These are phyloP conservation scores for Atta texana DNA, from an alignment of 1,140 invertebrate genomes.

Conservation along the genomic window DNA sequence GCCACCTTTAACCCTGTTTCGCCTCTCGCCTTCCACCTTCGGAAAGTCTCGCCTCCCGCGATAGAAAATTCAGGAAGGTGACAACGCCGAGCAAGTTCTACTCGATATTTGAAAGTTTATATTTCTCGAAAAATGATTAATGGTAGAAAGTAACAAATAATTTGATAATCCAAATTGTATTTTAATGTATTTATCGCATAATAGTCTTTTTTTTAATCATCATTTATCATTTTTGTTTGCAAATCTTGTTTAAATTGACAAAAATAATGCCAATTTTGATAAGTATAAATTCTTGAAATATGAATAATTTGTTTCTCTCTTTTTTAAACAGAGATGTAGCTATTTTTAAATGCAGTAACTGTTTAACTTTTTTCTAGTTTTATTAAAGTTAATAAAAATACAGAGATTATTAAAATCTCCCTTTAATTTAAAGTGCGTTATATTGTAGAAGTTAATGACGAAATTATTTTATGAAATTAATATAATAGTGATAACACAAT, in stretches of 20 bases:
- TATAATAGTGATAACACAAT: neutral
- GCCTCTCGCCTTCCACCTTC: slow-evolving; percentile 1
- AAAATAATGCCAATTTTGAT: neutral
- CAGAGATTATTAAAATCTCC: neutral
- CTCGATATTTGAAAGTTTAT: neutral
- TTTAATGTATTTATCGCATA: neutral
- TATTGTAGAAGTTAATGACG: neutral
- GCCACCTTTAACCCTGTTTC: slow-evolving; percentile 33
- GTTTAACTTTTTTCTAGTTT: neutral
- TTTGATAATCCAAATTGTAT: neutral
- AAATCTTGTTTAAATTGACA: neutral
- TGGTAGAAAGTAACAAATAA: neutral
- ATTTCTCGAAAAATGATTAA: neutral
- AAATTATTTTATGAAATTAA: no score
- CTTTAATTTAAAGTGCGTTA: neutral
- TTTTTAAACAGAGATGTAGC: neutral
- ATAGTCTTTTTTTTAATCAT: neutral
- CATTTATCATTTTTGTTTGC: neutral
- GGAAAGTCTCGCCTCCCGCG: neutral
- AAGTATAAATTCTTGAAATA: neutral
- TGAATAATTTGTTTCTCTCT: neutral
- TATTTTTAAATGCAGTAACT: neutral
- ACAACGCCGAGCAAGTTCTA: neutral
- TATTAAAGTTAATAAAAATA: neutral
- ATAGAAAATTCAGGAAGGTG: neutral